Conservation (phyloP, 2,888 invertebrate genomes). For the Eurytoma adleriae region DNA sequence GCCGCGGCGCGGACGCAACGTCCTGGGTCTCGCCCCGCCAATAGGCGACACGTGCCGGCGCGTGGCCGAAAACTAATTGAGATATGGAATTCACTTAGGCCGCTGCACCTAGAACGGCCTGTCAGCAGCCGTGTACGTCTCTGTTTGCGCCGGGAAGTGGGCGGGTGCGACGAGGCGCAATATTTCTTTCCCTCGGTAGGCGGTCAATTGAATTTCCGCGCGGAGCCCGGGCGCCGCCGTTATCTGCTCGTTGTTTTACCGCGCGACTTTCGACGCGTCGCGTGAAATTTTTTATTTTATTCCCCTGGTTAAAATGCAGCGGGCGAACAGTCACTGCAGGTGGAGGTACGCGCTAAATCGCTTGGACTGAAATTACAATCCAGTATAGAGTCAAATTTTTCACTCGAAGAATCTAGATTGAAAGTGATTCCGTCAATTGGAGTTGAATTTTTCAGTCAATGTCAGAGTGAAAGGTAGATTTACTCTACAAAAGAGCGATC, state of each 20-base stretch:
- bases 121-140: constrained; percentile 67
- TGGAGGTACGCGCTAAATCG: too few relatives aligned
- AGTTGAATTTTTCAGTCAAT: too few relatives aligned
- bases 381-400: too few relatives aligned
- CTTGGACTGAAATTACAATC: too few relatives aligned
- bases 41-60: constrained; percentile 71
- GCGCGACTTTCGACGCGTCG: too few relatives aligned
- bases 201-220: neutral
- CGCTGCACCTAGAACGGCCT: constrained; percentile 59
- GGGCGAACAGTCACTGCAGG: too few relatives aligned
- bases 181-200: neutral
- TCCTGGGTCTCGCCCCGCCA: constrained; percentile 14
- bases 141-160: constrained; percentile 4
- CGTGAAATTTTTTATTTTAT: too few relatives aligned
- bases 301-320: too few relatives aligned
- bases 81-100: constrained; percentile 74
- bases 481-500: too few relatives aligned
- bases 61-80: constrained; percentile 75
- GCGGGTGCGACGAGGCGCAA: neutral
- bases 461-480: too few relatives aligned
- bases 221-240: neutral
- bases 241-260: neutral
- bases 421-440: too few relatives aligned
- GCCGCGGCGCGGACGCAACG: neutral
- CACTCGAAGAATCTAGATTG: too few relatives aligned